These are phyloP conservation scores for Barbus barbus DNA, from an alignment of 2,113 vertebrate species.

Conservation along the genomic window DNA sequence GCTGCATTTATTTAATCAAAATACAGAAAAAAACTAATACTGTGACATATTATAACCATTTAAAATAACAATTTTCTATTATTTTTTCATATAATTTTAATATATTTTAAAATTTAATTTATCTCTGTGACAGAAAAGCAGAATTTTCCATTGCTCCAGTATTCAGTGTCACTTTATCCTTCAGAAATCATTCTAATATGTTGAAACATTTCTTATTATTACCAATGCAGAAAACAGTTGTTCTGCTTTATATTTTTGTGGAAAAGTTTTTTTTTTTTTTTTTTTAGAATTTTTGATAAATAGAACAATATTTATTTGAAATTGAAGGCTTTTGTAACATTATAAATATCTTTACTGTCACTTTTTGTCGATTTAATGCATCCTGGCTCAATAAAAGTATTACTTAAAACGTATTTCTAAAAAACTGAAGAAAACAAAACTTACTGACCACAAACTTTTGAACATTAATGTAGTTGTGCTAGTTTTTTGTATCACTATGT, in stretches of 20 bases:
- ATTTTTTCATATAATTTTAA: background rate
- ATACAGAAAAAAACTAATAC: no score
- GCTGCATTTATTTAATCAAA: background rate
- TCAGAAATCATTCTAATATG: background rate
- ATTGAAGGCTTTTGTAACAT: no score
- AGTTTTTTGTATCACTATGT: background rate
- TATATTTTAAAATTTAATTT: background rate
- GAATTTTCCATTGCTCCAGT: background rate
- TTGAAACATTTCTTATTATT: background rate
- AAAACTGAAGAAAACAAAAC: no score
- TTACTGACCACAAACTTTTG: background rate
- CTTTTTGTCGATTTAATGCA: background rate
- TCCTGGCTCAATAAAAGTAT: no score
- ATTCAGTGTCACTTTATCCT: background rate
- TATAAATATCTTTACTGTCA: background rate
- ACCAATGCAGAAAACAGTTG: background rate
- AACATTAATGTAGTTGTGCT: background rate
- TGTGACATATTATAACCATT: no score
- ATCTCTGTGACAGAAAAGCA: background rate
- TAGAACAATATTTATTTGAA: background rate
- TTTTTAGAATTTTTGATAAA: background rate
- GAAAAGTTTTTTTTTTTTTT: background rate
- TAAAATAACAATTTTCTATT: no score
- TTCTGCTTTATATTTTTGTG: background rate
- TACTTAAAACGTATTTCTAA: no score